Conservation (phyloP, 2,888 invertebrate species). For the Melikaiella ostensackeni region DNA sequence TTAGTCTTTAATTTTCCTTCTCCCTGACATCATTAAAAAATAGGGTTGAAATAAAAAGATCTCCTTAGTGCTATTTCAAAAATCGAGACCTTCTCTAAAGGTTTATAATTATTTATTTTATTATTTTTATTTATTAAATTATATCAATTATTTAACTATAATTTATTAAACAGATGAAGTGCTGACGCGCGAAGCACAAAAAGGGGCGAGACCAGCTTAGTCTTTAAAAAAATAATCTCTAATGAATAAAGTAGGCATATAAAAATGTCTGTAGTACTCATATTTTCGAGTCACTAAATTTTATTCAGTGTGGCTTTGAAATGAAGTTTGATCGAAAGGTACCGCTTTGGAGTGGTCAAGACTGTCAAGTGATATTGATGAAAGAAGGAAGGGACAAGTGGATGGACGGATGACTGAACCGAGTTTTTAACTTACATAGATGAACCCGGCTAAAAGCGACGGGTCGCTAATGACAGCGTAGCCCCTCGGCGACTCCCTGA, state of each 20-base stretch:
- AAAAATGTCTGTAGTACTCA: not conserved
- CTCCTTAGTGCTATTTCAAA: no score
- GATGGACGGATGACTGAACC: constrained; percentile 51
- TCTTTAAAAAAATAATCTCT: no score
- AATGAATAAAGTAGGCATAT: not conserved
- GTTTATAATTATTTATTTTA: no score
- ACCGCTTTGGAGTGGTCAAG: constrained; percentile 53
- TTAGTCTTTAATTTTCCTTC: no score
- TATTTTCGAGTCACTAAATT: not conserved
- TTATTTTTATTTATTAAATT: no score
- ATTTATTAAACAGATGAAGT: no score
- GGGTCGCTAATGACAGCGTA: constrained; percentile 64
- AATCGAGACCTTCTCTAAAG: no score
- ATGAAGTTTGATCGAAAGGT: constrained; percentile 19
- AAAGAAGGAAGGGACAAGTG: constrained; percentile 56
- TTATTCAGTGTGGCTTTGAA: constrained; percentile 15
- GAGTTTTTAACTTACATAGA: constrained; percentile 56
- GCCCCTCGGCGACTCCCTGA: constrained; percentile 45
- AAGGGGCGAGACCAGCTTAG: no score
- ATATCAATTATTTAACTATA: no score
- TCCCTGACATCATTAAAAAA: no score
- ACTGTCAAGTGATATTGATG: constrained; percentile 44
- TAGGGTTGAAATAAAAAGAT: no score
- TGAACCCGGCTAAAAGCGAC: constrained; percentile 58
- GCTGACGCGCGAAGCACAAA: no score